These are phyloP conservation scores for Vulpes ferrilata DNA, from an alignment of 2,113 vertebrate species.

Conservation along the genomic window DNA sequence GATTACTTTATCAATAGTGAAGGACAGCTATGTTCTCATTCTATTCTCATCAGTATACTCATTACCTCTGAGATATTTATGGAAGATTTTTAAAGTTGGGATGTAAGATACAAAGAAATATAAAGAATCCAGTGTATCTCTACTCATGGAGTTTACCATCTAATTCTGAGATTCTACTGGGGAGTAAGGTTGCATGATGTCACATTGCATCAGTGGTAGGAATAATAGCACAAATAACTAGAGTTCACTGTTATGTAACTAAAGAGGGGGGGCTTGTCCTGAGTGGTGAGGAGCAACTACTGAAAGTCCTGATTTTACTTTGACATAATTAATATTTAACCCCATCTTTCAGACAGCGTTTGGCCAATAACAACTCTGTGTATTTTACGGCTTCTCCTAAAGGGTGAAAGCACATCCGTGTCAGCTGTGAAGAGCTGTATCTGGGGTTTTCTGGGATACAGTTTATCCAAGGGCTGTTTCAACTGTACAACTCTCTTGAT, in stretches of 20 bases:
- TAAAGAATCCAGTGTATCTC: not conserved
- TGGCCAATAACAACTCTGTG: not conserved
- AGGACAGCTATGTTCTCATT: not conserved
- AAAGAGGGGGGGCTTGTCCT: not conserved
- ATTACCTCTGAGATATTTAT: not conserved
- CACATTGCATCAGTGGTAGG: not conserved
- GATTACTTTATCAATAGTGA: not conserved
- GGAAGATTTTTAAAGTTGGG: not conserved
- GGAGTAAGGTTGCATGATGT: not conserved
- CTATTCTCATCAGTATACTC: not conserved
- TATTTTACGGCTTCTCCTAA: not conserved
- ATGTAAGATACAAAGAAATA: not conserved
- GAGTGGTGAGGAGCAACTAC: not conserved
- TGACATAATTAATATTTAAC: not conserved
- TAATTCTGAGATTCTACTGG: not conserved
- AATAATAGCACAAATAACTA: not conserved
- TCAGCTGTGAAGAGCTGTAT: not conserved
- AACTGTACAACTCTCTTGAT: not conserved
- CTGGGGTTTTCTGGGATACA: not conserved
- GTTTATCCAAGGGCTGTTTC: not conserved
- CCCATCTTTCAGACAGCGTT: not conserved
- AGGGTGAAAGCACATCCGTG: not conserved
- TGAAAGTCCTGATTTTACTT: not conserved
- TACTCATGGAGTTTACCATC: not conserved
- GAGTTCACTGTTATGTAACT: not conserved